These are phyloP conservation scores for Monarcha castaneiventris DNA, from an alignment of 2,113 vertebrate genomes.

Conservation along the genomic window DNA sequence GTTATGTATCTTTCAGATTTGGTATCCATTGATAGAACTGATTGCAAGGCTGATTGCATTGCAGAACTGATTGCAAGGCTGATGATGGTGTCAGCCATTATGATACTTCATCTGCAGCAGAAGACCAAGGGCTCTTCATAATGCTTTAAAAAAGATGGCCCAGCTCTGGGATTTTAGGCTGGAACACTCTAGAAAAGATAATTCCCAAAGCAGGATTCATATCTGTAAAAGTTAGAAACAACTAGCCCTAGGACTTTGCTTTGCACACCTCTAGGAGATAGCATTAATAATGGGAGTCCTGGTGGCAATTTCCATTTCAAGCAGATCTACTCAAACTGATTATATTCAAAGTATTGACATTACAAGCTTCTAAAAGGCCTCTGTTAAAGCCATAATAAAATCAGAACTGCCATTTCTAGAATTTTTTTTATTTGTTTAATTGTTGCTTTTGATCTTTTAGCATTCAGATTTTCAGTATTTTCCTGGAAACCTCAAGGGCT, in stretches of 20 bases:
- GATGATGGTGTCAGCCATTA: background rate
- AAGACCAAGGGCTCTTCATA: background rate
- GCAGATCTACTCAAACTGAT: background rate
- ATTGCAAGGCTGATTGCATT: background rate
- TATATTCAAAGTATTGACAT: background rate
- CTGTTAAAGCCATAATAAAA: background rate
- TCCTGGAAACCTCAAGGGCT: background rate
- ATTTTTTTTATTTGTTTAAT: background rate
- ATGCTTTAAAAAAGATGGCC: background rate
- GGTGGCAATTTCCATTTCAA: background rate
- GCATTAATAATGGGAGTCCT: background rate
- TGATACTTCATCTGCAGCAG: background rate
- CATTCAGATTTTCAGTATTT: background rate
- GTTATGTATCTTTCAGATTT: background rate
- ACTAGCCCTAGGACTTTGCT: background rate
- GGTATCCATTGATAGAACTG: background rate
- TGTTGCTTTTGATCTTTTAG: background rate
- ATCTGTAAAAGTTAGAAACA: background rate
- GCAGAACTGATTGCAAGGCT: background rate
- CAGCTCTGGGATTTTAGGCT: background rate
- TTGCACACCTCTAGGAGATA: background rate
- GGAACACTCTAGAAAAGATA: background rate
- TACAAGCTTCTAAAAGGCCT: background rate
- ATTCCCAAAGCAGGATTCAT: background rate
- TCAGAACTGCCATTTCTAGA: background rate